Conservation (phyloP, 2,113 vertebrate genomes). For the Trochalopteron elliotii region DNA sequence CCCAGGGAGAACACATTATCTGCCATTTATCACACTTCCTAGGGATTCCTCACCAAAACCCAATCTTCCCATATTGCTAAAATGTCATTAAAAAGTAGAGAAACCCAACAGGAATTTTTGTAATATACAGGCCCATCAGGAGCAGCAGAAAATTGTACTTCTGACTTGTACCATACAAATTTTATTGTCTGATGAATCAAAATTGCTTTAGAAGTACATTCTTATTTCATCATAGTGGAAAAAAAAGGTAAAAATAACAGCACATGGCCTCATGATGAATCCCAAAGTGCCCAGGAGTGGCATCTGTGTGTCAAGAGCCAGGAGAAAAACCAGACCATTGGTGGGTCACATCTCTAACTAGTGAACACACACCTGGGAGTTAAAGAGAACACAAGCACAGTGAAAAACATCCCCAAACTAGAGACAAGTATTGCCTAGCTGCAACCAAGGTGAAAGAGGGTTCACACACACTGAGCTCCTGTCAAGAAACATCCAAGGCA, state of each 20-base stretch:
- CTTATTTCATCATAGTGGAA: not conserved
- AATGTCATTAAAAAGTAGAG: not conserved
- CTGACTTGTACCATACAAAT: not conserved
- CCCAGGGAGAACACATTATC: not conserved
- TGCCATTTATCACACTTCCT: not conserved
- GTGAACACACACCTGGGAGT: not conserved
- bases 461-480: fast-evolving
- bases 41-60: not conserved
- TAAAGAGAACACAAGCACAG: not conserved
- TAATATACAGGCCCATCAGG: not conserved
- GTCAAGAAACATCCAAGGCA: not conserved
- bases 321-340: not conserved
- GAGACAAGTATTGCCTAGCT: not conserved
- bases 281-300: not conserved
- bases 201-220: not conserved
- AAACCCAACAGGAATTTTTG: not conserved
- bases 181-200: not conserved
- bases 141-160: not conserved
- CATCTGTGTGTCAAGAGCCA: not conserved
- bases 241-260: not conserved
- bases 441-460: not conserved
- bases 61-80: not conserved
- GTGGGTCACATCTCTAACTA: not conserved
- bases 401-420: not conserved
- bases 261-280: not conserved